A percentile compares a stretch with the other conserved stretches of the same genome.
Evolutionary conservation across 2,113 vertebrate genomes (phyloP).

Genomic region (Balaeniceps rex): DNA sequence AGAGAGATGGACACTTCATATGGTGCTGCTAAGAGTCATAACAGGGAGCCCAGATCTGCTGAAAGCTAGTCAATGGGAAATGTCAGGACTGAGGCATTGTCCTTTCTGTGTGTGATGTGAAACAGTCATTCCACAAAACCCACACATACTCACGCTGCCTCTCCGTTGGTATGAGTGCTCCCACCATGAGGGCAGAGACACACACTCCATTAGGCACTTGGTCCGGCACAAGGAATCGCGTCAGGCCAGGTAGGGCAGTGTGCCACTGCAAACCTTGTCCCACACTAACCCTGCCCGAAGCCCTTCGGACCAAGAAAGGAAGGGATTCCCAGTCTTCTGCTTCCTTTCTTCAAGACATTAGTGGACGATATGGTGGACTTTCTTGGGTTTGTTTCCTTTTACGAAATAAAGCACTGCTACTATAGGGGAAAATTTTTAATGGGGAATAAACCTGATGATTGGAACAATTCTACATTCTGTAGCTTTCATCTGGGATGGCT

Average conservation of each 20-base stretch:
- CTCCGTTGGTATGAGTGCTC: not conserved
- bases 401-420: not conserved
- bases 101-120: not conserved
- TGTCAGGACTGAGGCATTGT: not conserved
- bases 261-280: not conserved
- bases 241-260: not conserved
- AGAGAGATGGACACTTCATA: not conserved
- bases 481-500: not conserved
- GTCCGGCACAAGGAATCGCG: not conserved
- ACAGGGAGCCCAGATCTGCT: fast-evolving
- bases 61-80: not conserved
- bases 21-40: not conserved
- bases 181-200: not conserved
- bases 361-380: not conserved
- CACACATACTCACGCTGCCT: fast-evolving
- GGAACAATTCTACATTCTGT: not conserved
- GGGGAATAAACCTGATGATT: not conserved
- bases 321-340: not conserved
- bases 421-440: not conserved
- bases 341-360: not conserved
- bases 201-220: fast-evolving
- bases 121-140: not conserved
- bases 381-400: not conserved
- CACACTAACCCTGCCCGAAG: not conserved
- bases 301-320: not conserved